Conservation (phyloP, 2,888 invertebrate genomes). For the Chrysolina americana region DNA sequence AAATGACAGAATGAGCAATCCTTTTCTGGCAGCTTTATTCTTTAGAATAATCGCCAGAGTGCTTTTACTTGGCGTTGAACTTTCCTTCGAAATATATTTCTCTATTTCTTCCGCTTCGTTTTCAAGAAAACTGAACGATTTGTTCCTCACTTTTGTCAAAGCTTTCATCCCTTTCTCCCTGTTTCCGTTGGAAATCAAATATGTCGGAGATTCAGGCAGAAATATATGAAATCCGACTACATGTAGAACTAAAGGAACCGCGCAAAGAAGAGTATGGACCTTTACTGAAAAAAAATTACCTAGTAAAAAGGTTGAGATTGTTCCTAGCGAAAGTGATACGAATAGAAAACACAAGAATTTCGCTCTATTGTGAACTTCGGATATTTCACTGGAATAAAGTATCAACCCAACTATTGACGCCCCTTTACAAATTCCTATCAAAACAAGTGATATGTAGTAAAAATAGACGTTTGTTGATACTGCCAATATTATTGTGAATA, state of each 20-base stretch:
- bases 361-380: conserved; percentile 84
- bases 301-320: conserved; percentile 51
- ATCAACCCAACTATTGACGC: background rate
- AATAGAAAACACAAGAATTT: conserved; percentile 73
- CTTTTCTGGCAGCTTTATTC: too few species aligned
- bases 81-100: too few species aligned
- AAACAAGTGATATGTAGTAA: background rate
- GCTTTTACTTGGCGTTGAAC: too few species aligned
- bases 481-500: background rate
- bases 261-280: conserved; percentile 48
- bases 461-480: background rate
- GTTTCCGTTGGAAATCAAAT: conserved; percentile 21
- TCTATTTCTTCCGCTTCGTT: too few species aligned
- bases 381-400: conserved; percentile 85
- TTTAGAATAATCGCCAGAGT: too few species aligned
- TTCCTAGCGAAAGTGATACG: conserved; percentile 49
- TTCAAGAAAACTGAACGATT: background rate
- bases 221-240: conserved; percentile 41
- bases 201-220: conserved; percentile 28
- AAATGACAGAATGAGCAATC: too few species aligned
- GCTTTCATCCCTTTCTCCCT: conserved; percentile 6
- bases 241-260: conserved; percentile 49
- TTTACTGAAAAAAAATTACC: conserved; percentile 53
- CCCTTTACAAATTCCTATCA: background rate
- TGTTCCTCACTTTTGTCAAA: conserved; percentile 28